Evolutionary conservation across 2,113 vertebrate genomes (phyloP), one percentile per base, ranked within the genome.

Genomic region (Zootoca vivipara): DNA sequence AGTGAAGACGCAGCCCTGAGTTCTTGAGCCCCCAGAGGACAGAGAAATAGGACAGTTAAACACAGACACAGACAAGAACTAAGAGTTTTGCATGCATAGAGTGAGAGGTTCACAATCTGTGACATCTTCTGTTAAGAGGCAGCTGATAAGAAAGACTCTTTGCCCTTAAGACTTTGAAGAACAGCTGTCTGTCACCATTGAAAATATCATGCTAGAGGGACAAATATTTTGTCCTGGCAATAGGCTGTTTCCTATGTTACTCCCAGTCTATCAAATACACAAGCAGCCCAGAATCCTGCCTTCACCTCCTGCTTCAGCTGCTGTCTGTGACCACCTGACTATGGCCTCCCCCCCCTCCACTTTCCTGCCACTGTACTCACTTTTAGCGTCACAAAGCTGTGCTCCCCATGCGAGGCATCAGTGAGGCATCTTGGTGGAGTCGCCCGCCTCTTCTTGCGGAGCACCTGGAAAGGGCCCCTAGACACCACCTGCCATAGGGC

Each of bases 1-100:
- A 97, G 91, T 97, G 97, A 70, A 97, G 92, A 1, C 91, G 96
- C 83, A 97, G 91, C 13, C 96, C 96, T 0, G 97, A 97, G 40
- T 95, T 94, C 96, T 97, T 78, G 10, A 22, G 42, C 33, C 18
- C 67, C 22, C 38, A 33, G 46, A 18, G 26, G 35, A 46, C 26
- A 85, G 67, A 79, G 26, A 67, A 35, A 75, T 24, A 65, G 24
- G 15, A 6, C 6, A 52, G 58, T 82, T 82, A 82, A 24, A 52
- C 58, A 52, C 15, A 24, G 30, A 2, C 38, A 74, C 30, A 16
- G 58, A 85, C 9, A 28, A n/a, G 20, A n/a, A 40, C 38, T 52
- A 3, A n/a, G 62, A 78, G 40, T 58, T 52, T 52, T 52, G 46
- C 46, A 12, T 52, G 46, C 46, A 52, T 10, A 52, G 46, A 52